A percentile compares a stretch with the other conserved stretches of the same genome.
phyloP scores from a whole-genome alignment of 2,113 vertebrate genomes.

The Emydocephalus ijimae region DNA sequence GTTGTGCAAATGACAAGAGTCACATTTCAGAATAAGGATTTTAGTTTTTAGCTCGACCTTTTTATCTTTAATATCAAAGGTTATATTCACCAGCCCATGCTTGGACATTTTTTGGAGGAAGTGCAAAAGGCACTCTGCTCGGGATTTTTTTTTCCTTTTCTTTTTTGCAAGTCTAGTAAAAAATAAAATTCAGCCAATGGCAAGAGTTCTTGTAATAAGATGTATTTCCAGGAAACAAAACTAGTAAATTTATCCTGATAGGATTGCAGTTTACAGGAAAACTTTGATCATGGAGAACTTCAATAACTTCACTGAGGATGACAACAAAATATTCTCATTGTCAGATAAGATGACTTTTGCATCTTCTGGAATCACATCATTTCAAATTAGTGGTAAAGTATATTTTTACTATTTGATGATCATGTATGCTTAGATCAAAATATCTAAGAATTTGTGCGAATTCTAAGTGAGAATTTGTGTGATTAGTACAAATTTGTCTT shows the following conservation, averaged over 20 bases:
- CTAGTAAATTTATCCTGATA: constrained; percentile 14
- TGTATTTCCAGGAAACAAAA: constrained; percentile 30
- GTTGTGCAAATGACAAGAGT: neutral
- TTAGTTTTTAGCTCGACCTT: neutral
- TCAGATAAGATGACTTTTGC: constrained; percentile 51
- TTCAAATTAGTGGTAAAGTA: constrained; percentile 71
- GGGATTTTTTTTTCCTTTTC: neutral
- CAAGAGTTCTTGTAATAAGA: constrained; percentile 52
- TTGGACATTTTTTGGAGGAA: constrained; percentile 56
- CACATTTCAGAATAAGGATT: neutral
- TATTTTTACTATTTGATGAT: neutral
- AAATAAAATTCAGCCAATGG: constrained; percentile 44
- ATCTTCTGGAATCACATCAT: constrained; percentile 50
- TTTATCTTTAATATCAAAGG: fast-evolving
- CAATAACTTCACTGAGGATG: constrained; percentile 32
- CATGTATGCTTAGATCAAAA: constrained; percentile 1
- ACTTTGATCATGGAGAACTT: constrained; percentile 50
- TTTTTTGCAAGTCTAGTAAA: constrained; percentile 54
- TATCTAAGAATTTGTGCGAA: neutral
- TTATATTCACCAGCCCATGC: constrained; percentile 16
- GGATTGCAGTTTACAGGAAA: constrained; percentile 46
- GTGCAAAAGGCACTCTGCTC: constrained; percentile 45
- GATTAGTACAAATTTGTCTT: neutral
- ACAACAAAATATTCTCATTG: constrained; percentile 14
- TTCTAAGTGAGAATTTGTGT: neutral